phyloP scores from a whole-genome alignment of 1,140 invertebrate genomes.

The Drosophila sp. region DNA sequence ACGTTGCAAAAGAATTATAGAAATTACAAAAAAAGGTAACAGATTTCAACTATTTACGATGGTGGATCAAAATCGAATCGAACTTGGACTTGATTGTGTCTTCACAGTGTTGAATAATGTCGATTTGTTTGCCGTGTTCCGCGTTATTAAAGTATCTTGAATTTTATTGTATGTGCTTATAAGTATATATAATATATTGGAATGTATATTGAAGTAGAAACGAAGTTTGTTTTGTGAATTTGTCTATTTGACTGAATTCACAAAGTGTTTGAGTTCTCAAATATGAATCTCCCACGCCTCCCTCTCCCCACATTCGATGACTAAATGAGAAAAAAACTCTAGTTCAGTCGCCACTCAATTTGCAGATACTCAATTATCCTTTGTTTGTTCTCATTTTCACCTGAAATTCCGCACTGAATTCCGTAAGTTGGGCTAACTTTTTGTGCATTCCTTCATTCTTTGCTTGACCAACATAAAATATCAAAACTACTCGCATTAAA shows the following conservation, averaged over 20 bases:
- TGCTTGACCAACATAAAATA: too few species aligned
- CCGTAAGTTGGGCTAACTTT: too few species aligned
- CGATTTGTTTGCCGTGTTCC: too few species aligned
- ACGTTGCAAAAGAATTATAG: slow-evolving; percentile 2
- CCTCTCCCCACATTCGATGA: too few species aligned
- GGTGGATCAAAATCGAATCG: neutral
- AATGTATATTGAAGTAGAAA: neutral
- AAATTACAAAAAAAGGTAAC: neutral
- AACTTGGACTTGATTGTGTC: neutral
- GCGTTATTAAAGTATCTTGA: neutral
- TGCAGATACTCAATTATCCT: too few species aligned
- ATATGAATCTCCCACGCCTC: too few species aligned
- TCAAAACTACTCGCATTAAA: neutral
- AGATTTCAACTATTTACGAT: neutral
- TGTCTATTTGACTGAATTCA: neutral
- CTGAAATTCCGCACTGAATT: too few species aligned
- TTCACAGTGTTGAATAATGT: too few species aligned
- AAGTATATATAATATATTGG: neutral
- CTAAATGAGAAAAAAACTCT: too few species aligned
- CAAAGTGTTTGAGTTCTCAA: neutral
- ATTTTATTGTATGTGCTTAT: neutral
- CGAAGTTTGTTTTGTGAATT: neutral
- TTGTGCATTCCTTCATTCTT: too few species aligned
- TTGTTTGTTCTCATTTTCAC: too few species aligned
- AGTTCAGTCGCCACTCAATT: too few species aligned